A percentile compares a stretch with the other conserved stretches of the same genome.
Evolutionary conservation across 1,140 invertebrate species (phyloP).

Genomic region (Antheraea mylitta): DNA sequence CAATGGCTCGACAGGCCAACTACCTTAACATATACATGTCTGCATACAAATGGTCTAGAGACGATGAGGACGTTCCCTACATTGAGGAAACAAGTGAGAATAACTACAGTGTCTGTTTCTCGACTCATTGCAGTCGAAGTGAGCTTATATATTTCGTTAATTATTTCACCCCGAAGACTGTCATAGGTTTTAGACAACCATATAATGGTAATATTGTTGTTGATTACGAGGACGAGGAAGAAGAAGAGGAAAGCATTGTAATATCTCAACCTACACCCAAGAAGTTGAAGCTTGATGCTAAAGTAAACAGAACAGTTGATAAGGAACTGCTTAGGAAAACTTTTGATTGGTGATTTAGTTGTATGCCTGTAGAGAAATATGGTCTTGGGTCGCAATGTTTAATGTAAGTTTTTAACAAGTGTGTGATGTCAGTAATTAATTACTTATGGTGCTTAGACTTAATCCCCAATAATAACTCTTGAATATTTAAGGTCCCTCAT

Average conservation of each 20-base stretch:
- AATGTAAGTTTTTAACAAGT: neutral
- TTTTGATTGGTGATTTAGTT: neutral
- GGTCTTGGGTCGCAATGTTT: too few species aligned
- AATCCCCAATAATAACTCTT: too few species aligned
- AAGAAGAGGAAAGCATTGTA: neutral
- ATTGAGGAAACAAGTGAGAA: neutral
- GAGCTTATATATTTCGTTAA: slow-evolving; percentile 47
- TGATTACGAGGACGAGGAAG: too few species aligned
- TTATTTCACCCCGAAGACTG: slow-evolving; percentile 40
- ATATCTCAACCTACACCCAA: slow-evolving; percentile 3
- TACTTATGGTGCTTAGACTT: too few species aligned
- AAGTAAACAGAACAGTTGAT: neutral
- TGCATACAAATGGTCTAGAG: slow-evolving; percentile 72
- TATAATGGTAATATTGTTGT: neutral
- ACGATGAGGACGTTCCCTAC: slow-evolving; percentile 40
- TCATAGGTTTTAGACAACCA: slow-evolving; percentile 41
- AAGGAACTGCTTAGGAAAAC: neutral
- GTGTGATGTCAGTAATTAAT: too few species aligned
- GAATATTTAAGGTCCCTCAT: too few species aligned
- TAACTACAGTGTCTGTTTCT: slow-evolving; percentile 80
- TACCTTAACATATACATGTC: slow-evolving; percentile 72
- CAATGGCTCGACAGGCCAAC: neutral
- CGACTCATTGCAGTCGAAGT: slow-evolving; percentile 81
- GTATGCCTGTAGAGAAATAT: too few species aligned
- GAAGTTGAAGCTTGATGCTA: neutral